Base-by-base conservation (phyloP, 2,888 invertebrate species). In the Antitype chi region DNA sequence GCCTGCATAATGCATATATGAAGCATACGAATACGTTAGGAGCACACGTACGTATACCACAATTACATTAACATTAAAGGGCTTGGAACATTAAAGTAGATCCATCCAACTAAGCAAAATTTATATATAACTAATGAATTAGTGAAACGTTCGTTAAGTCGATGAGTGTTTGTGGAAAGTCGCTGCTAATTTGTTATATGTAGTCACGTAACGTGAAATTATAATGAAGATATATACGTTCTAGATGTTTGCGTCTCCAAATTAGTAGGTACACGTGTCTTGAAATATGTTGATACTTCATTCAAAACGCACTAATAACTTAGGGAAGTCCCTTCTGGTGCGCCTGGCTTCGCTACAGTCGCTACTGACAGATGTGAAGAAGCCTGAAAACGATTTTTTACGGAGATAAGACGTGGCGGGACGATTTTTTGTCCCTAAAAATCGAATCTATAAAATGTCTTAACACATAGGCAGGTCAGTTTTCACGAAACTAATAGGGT, bases 1-100 rank as follows among this genome's bases (percentile, higher is more conserved):
- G 84, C 86, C 75, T 89, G 90, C 89, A 89, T 90, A 89, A 90
- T 90, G 90, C 85, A 90, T 89, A 85, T 84, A 88, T 85, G 82
- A 89, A 87, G 81, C 87, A 85, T 81, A 84, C 85, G 85, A 85
- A 86, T 78, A 84, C 84, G 59, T 47, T 63, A 78, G 75, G 74
- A 69, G 78, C 70, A 76, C 70, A 76, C 59, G 59, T 66, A 70
- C 77, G 66, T 72, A 72, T 60, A 80, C 77, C 71, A 81, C 74
- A 85, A 80, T 84, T 68, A 73, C 85, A 79, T 80, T 80, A 74
- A 76, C 78, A 85, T 80, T 74, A 82, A 63, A 75, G 63, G 66
- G 25, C 60, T 49, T 17, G 52, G 60, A 64, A 68, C 72, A 75
- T 86, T 80, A 62, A 66, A 74, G 70, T 67, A 74, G 60, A 70